phyloP scores from a whole-genome alignment of 2,888 invertebrate genomes.

The Rambutsinella grinnellia region DNA sequence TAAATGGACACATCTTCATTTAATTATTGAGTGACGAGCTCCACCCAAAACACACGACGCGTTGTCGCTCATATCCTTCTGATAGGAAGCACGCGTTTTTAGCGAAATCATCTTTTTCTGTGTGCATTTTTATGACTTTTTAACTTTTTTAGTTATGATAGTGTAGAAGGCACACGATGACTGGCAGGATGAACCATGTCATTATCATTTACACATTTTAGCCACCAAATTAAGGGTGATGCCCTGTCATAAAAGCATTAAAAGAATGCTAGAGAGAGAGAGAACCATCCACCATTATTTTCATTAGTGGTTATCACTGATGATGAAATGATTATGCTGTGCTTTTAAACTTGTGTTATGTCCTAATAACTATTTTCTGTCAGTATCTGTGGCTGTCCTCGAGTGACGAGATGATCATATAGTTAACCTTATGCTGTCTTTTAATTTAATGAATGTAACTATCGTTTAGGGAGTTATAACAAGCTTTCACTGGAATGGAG shows the following conservation, averaged over 20 bases:
- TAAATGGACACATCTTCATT: constrained; percentile 61
- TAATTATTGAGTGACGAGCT: constrained; percentile 65
- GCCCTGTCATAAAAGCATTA: constrained; percentile 63
- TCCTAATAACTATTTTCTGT: constrained; percentile 2
- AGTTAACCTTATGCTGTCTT: background rate
- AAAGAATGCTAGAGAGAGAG: constrained; percentile 29
- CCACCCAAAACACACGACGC: constrained; percentile 64
- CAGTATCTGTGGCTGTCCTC: constrained; percentile 1
- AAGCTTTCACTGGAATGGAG: background rate
- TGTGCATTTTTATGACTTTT: constrained; percentile 24
- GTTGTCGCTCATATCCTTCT: constrained; percentile 1
- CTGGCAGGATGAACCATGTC: constrained; percentile 55
- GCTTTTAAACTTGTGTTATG: background rate
- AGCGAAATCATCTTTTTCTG: background rate
- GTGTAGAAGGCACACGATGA: constrained; percentile 25
- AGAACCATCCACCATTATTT: constrained; percentile 11
- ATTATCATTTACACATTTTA: constrained; percentile 63
- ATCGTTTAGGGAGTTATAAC: background rate
- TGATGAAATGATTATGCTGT: background rate
- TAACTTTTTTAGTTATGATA: constrained; percentile 23
- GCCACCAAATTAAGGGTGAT: constrained; percentile 65
- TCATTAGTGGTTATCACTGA: constrained; percentile 24
- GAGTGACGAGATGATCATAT: background rate
- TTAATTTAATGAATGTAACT: background rate
- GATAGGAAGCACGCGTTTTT: background rate